Evolutionary conservation across 2,113 vertebrate species (phyloP), one percentile per base, ranked within the genome.

Genomic region (Fulica atra): DNA sequence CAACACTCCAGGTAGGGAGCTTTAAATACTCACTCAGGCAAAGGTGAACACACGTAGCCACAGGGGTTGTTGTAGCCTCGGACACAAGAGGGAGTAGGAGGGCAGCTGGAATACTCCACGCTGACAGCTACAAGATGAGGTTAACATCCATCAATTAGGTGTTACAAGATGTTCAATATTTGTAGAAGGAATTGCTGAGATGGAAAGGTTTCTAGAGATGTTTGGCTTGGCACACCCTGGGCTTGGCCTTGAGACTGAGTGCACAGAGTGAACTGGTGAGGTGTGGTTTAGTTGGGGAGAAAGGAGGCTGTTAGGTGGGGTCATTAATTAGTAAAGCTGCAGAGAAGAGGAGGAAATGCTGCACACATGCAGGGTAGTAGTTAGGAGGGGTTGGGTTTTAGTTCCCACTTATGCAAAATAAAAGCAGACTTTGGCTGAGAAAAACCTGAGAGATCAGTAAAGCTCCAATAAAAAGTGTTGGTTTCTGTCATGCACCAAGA

Each of bases 11-110:
- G n/a, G n/a, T n/a, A n/a, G n/a, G n/a, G n/a, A n/a, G n/a, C n/a
- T n/a, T n/a, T n/a, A n/a, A n/a, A n/a, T n/a, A 96, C 98, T 95
- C 95, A 98, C 97, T 95, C 96, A 8, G 91, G 89, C 42, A 97
- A 68, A 57, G 98, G 97, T 15, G 93, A 95, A 36, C 97, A 98
- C 3, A 97, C 71, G 10, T 95, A 98, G 38, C 97, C 97, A 23
- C 95, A 98, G 42, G 97, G 94, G 72, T 97, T 96, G 72, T 97
- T 98, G 16, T 63, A 94, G 53, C 97, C 98, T 63, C 95, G 96
- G 74, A 98, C 81, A 40, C 95, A 97, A 74, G 86, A 50, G 80
- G 95, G 84, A 63, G 94, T 54, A 18, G 95, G 92, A 72, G 96
- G 96, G 50, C 81, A 98, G 42, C 17, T n/a, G 69, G 97, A 93